Percentiles rank a stretch among this genome's conserved stretches.
Evolutionary conservation across 2,888 invertebrate species (phyloP).

Genomic region (Neoaliturus tenellus): DNA sequence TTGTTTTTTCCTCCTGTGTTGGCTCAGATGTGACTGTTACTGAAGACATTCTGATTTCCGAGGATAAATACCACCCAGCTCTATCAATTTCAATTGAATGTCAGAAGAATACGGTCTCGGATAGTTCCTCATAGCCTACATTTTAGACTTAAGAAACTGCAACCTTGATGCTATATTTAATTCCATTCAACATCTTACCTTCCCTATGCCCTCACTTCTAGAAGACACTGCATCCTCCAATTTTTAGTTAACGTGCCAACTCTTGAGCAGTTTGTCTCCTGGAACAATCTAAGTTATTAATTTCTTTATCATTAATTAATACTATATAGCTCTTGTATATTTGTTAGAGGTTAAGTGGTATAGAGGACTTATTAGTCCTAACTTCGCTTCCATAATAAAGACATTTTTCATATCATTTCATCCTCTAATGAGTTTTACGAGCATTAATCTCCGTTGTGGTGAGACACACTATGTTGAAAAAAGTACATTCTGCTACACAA

Average conservation of each 20-base stretch:
- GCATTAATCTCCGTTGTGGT: background rate
- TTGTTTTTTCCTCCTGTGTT: background rate
- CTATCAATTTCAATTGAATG: background rate
- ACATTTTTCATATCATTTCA: no score
- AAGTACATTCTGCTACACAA: background rate
- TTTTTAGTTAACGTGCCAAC: no score
- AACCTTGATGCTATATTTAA: background rate
- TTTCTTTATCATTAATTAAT: no score
- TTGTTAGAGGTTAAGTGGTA: no score
- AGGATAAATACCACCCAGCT: conserved; percentile 30
- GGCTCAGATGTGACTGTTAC: background rate
- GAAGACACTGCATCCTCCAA: background rate
- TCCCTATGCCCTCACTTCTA: background rate
- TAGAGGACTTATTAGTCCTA: no score
- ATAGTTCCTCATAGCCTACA: background rate
- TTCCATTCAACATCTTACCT: background rate
- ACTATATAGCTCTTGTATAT: no score
- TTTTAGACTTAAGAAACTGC: background rate
- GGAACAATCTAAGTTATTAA: no score
- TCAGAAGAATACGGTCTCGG: background rate
- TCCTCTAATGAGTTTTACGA: background rate
- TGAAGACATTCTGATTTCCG: background rate
- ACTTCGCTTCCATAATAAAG: no score
- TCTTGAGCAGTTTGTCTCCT: no score
- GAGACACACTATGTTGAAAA: background rate